phyloP scores from a whole-genome alignment of 23 tunicate species.

The Pegea sp. region DNA sequence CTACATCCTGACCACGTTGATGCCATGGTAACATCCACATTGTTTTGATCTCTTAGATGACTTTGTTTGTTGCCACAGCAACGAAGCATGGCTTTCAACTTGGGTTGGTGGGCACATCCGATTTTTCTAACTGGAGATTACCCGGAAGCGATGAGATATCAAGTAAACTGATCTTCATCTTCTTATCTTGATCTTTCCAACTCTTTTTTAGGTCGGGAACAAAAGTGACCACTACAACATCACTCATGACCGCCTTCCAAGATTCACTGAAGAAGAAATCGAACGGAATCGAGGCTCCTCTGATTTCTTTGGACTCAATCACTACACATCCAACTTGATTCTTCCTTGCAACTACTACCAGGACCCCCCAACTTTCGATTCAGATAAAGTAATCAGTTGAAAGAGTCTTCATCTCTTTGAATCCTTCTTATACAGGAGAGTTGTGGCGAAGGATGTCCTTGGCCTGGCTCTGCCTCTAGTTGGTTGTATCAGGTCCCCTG shows the following conservation, averaged over 20 bases:
- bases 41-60: background rate
- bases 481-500: constrained; percentile 42
- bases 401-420: too few relatives aligned
- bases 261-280: constrained; percentile 28
- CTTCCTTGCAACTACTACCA: constrained; percentile 7
- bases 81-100: constrained; percentile 40
- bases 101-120: constrained; percentile 98
- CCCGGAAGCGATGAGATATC: constrained; percentile 71
- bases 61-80: constrained; percentile 14
- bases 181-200: background rate
- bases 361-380: constrained; percentile 3
- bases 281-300: constrained; percentile 22
- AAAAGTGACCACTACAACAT: constrained; percentile 12
- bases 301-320: constrained; percentile 57
- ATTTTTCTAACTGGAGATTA: constrained; percentile 82
- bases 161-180: constrained; percentile 9
- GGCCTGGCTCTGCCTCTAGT: constrained; percentile 41
- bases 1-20: constrained; percentile 50
- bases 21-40: constrained; percentile 53
- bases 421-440: too few relatives aligned
- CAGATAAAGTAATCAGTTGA: constrained; percentile 22
- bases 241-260: constrained; percentile 6
- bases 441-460: constrained; percentile 27
- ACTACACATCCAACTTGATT: constrained; percentile 31
- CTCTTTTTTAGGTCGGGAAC: constrained; percentile 18